Base-by-base conservation (phyloP, 2,797 vertebrate genomes). In the Apodemus agrarius region DNA sequence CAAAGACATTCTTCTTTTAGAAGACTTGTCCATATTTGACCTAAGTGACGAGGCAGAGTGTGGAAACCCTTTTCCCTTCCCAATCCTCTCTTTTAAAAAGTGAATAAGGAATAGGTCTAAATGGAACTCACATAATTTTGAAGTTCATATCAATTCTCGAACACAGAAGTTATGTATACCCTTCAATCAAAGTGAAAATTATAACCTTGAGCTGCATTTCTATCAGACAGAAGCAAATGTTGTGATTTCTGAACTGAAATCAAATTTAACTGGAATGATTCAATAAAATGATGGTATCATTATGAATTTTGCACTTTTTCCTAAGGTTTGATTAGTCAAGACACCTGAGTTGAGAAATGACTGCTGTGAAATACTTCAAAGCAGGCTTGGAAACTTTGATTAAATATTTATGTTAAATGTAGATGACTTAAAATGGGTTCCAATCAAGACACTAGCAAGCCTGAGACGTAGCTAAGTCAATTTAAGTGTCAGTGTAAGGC, bases 401-500 rank as follows among this genome's bases (percentile, higher is more conserved):
- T 95, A 97, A 98, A 97, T 97, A 96, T 97, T 97, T 97, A 97
- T 97, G 96, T 76, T 96, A 96, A 97, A 97, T 96, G 86, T 16
- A 93, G 93, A 92, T 92, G 87, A 79, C 91, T 96, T 93, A 87
- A 96, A 94, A 91, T 63, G 49, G 81, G 34, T 54, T 82, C 92
- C 88, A 96, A 95, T 97, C 95, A 96, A 96, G 90, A 84, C 61
- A 63, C 46, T 21, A 78, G 40, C 7, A 43, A 65, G 31, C 37
- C 59, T 57, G 37, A 78, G 40, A 22, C 0, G 16, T 19, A 3
- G 29, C 21, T 46, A 75, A 52, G 26, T 90, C 81, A 83, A 69
- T 29, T n/a, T 37, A 75, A 85, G 63, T 22, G 29, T 4, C 22
- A 11, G 24, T 22, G 49, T 29, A 19, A 54, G 57, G 19, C 3